Base-by-base conservation (phyloP, 2,797 vertebrate genomes). In the Lycodopsis pacificus region DNA sequence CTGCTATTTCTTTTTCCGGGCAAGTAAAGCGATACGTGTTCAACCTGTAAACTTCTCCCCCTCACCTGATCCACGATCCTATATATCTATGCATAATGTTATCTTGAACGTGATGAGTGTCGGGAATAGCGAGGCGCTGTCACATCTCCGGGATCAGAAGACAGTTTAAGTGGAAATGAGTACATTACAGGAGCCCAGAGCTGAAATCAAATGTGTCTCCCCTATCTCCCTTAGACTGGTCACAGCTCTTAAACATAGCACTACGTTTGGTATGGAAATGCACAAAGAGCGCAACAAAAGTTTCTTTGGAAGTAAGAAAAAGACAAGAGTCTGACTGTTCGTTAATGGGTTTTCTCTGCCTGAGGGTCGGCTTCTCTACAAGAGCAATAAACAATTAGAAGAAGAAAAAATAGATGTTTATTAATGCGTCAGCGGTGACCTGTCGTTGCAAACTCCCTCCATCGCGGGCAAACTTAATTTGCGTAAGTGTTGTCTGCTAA, bases 331-430 rank as follows among this genome's bases (percentile, higher is more conserved):
- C 25, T 25, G 58, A 73, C 44, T 25, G 77, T 69, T 81, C 14
- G 48, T 79, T 88, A 81, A 87, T 89, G 85, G 64, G 13, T 84
- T 89, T 86, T 80, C 54, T 62, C 17, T 44, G 61, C 82, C 78
- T 20, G 5, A 46, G 80, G 54, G 49, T 67, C 4, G 1, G 4
- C 69, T 87, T 78, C 74, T 59, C n/a, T 71, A 79, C 51, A 63
- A 79, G 51, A 38, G 32, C 48, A 77, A 79, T 72, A 73, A 77
- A 49, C 4, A 54, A 34, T 59, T 44, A 44, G 14, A 42, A 42
- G 15, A 49, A 71, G 22, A 54, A 61, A 64, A 54, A 57, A 57
- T 3, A 34, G 32, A 71, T 30, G 17, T 59, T 62, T 25, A 25
- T 25, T 2, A 65, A 73, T 75, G 69, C 69, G 61, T 73, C 67